phyloP scores from a whole-genome alignment of 2,888 invertebrate species.

The Aproaerema taeniolella region DNA sequence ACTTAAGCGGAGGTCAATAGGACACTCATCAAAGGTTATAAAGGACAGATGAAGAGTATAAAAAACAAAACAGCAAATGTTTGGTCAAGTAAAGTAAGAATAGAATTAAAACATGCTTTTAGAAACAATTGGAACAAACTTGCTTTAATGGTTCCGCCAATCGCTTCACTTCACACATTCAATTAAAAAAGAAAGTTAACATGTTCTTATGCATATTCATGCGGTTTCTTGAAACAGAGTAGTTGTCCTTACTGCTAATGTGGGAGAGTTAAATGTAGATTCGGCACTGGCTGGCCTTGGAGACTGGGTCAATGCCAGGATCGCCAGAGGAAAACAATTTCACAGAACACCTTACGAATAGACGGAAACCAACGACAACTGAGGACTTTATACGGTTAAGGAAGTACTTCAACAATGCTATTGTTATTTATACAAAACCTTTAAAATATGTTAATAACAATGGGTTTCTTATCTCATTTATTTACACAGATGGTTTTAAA shows the following conservation, averaged over 20 bases:
- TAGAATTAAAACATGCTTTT: too few relatives aligned
- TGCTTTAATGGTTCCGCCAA: too few relatives aligned
- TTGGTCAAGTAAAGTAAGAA: too few relatives aligned
- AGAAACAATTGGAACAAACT: too few relatives aligned
- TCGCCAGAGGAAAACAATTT: constrained; percentile 8
- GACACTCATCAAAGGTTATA: too few relatives aligned
- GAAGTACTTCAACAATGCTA: not conserved
- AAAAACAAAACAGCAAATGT: too few relatives aligned
- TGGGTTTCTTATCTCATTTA: too few relatives aligned
- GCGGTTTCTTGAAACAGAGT: constrained; percentile 6
- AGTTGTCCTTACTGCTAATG: constrained; percentile 8
- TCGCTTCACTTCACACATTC: too few relatives aligned
- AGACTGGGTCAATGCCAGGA: constrained; percentile 15
- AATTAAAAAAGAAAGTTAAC: constrained; percentile 2
- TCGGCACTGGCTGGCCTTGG: constrained; percentile 12
- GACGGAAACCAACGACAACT: constrained; percentile 6
- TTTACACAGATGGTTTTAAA: too few relatives aligned
- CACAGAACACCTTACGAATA: constrained; percentile 1
- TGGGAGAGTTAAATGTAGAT: constrained; percentile 3
- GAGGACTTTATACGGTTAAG: constrained; percentile 2
- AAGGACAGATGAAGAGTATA: too few relatives aligned
- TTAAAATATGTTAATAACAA: constrained; percentile 2
- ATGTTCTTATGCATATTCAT: constrained; percentile 14
- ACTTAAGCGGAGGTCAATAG: constrained; percentile 6
- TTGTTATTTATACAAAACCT: constrained; percentile 4